Percentiles rank a stretch among this genome's conserved stretches.
These are phyloP conservation scores for Phyllopteryx taeniolatus DNA, from an alignment of 2,113 vertebrate species.

Conservation along the genomic window DNA sequence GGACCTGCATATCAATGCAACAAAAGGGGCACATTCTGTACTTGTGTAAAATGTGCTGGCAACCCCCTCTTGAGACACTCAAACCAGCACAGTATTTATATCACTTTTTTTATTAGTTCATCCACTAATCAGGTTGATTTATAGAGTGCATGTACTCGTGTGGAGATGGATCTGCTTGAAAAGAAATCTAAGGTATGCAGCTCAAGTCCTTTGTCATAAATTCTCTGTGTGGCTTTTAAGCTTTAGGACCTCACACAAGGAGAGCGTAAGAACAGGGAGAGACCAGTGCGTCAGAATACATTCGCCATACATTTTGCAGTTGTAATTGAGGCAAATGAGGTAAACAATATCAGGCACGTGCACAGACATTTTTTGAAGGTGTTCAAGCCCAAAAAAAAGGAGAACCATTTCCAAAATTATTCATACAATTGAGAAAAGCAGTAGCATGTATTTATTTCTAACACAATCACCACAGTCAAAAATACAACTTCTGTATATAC, in stretches of 20 bases:
- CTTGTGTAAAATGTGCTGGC: constrained; percentile 6
- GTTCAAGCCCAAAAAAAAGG: no score
- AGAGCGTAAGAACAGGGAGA: constrained; percentile 24
- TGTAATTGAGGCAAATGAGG: constrained; percentile 46
- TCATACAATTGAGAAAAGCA: no score
- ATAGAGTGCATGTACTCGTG: constrained; percentile 28
- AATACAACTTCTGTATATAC: no score
- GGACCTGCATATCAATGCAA: constrained; percentile 32
- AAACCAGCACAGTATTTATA: constrained; percentile 13
- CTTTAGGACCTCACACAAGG: constrained; percentile 62
- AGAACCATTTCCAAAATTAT: no score
- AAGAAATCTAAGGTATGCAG: constrained; percentile 66
- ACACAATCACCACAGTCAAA: no score
- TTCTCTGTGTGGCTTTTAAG: constrained; percentile 49
- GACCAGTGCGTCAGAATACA: constrained; percentile 1
- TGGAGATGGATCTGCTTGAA: constrained; percentile 58
- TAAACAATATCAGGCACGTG: constrained; percentile 5
- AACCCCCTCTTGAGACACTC: neutral
- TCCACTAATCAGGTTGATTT: constrained; percentile 53
- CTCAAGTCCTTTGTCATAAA: constrained; percentile 60
- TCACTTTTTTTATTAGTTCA: constrained; percentile 35
- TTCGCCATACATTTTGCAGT: constrained; percentile 19
- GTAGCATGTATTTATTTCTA: no score
- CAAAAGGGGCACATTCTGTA: neutral
- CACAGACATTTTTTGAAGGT: no score